phyloP scores from a whole-genome alignment of 2,797 vertebrate species.

The Cyprinella venusta region DNA sequence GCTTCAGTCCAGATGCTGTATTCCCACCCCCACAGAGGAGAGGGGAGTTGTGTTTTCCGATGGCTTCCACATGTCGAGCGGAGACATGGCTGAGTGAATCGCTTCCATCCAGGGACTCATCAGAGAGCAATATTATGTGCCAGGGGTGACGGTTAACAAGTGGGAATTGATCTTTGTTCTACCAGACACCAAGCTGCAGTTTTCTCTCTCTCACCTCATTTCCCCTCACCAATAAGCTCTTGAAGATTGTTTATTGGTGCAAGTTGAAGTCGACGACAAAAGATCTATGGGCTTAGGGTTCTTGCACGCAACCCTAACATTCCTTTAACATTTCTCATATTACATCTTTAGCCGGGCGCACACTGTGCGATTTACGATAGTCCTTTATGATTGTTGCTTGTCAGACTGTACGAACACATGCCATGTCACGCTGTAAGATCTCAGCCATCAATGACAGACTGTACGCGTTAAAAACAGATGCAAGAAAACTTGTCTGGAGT shows the following conservation, averaged over 20 bases:
- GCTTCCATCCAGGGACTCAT: slow-evolving; percentile 32
- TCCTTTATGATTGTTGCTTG: too few species aligned
- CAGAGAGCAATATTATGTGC: slow-evolving; percentile 29
- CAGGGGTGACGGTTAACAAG: slow-evolving; percentile 44
- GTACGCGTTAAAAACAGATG: too few species aligned
- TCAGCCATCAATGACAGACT: too few species aligned
- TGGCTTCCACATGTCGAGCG: slow-evolving; percentile 54
- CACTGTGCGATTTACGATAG: too few species aligned
- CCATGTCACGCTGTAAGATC: too few species aligned
- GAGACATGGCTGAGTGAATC: slow-evolving; percentile 38
- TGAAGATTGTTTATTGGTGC: slow-evolving; percentile 22
- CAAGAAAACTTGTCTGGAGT: too few species aligned
- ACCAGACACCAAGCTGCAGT: not conserved
- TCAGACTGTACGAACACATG: too few species aligned
- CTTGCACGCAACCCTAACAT: slow-evolving; percentile 14
- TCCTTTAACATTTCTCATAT: slow-evolving; percentile 1
- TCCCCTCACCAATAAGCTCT: slow-evolving; percentile 27
- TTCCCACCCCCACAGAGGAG: slow-evolving; percentile 39
- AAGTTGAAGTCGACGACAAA: not conserved
- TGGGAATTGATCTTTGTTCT: slow-evolving; percentile 39
- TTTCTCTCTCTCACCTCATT: slow-evolving; percentile 23
- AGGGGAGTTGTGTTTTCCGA: slow-evolving; percentile 38
- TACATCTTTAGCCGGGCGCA: not conserved
- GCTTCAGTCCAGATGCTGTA: slow-evolving; percentile 37
- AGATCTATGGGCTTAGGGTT: not conserved